Percentiles rank a stretch among this genome's conserved stretches.
These are phyloP conservation scores for Sparus aurata DNA, from an alignment of 2,797 vertebrate species.

Conservation along the genomic window DNA sequence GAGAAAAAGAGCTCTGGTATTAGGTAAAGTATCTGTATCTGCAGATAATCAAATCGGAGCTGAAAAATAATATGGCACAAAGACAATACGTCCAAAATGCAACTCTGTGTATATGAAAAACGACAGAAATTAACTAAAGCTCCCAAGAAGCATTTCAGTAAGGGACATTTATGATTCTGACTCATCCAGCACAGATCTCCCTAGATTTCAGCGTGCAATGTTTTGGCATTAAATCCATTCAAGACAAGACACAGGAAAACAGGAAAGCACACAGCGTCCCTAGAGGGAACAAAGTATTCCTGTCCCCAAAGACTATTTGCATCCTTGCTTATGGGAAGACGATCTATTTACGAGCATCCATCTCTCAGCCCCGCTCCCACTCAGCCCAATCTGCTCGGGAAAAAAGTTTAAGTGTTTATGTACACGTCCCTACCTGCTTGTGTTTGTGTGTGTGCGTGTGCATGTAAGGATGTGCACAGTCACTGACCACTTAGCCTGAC, in stretches of 20 bases:
- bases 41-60: too few relatives aligned
- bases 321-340: conserved; percentile 15
- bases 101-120: too few relatives aligned
- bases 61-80: too few relatives aligned
- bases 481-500: conserved; percentile 49
- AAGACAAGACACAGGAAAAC: conserved; percentile 33
- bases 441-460: conserved; percentile 4
- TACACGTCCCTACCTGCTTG: not conserved
- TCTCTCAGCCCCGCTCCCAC: not conserved
- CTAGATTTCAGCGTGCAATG: conserved; percentile 17
- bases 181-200: conserved; percentile 45
- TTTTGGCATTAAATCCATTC: conserved; percentile 15
- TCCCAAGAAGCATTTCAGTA: not conserved
- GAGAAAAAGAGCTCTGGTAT: too few relatives aligned
- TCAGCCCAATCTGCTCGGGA: not conserved
- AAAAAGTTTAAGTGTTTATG: conserved; percentile 4
- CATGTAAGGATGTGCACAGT: conserved; percentile 23
- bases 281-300: conserved; percentile 35
- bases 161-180: conserved; percentile 5
- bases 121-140: not conserved
- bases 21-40: too few relatives aligned
- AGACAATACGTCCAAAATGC: too few relatives aligned
- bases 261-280: conserved; percentile 35
- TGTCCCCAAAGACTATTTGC: conserved; percentile 31
- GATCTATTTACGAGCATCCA: conserved; percentile 20